Evolutionary conservation across 2,797 vertebrate species (phyloP), one percentile per base, ranked within the genome.

Genomic region (Microctenopoma lineatum): DNA sequence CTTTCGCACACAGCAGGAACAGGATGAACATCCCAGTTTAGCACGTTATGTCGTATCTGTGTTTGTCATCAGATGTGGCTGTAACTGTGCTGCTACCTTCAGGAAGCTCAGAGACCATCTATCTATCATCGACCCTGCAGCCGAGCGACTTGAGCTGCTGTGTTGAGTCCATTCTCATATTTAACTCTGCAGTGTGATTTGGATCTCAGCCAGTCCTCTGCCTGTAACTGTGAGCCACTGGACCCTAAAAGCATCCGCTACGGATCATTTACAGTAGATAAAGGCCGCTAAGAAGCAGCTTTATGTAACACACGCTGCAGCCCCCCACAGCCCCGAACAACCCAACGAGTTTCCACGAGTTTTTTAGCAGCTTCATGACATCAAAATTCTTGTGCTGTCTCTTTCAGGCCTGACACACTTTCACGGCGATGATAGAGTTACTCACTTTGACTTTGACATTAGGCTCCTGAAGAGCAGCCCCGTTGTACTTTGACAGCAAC

Each of bases 401-500:
- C 5, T 29, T 29, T 29, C 21, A 21, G 21, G 21, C 21, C 21
- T 21, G 21, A 29, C 27, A 29, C 27, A 29, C 5, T 29, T 21
- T 29, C 5, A 42, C 15, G 51, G 14, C 1, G 15, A 7, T 26
- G 18, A 15, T 2, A 4, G 14, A 13, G 4, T 1, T 26, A 4
- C 61, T 8, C 39, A 2, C 48, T 26, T 41, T 68, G 27, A 66
- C 15, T 21, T 21, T 21, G 21, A 62, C 14, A 21, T 38, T 48
- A 2, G 34, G 15, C 18, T 26, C 32, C 14, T 64, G 29, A 48
- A 61, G 66, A 53, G 26, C 14, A 1, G 58, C 42, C 32, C 34
- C 66, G 75, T 73, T 85, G 82, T 62, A 86, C 81, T 90, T 85
- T 89, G 85, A 77, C 54, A 80, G 84, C 55, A 91, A 90, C 5